A percentile compares a stretch with the other conserved stretches of the same genome.
Conservation (phyloP, 2,888 invertebrate species). For the Polylopha cassiicola region DNA sequence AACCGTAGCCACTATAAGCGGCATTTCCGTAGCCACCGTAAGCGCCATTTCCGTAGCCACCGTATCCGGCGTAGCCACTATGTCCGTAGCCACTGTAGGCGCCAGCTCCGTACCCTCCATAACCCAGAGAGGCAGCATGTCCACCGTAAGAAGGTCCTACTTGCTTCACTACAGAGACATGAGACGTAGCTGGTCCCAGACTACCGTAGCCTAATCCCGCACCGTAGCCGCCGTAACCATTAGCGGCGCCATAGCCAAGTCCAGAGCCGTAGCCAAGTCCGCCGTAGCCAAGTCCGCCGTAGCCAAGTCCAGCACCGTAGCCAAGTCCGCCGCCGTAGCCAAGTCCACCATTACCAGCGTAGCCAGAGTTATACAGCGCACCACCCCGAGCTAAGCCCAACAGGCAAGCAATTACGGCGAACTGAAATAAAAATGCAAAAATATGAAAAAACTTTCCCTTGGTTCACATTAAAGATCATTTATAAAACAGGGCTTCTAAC, state of each 20-base stretch:
- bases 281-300: conserved; percentile 11
- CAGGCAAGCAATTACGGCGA: conserved; percentile 41
- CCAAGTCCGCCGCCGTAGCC: conserved; percentile 9
- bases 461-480: conserved; percentile 11
- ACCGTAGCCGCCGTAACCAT: conserved; percentile 11
- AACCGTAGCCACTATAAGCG: conserved; percentile 22
- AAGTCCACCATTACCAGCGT: too few relatives aligned
- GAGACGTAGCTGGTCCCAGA: conserved; percentile 33
- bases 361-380: conserved; percentile 28
- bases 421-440: conserved; percentile 29
- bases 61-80: conserved; percentile 24
- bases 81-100: conserved; percentile 18
- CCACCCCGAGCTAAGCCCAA: conserved; percentile 45
- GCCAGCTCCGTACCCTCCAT: conserved; percentile 22
- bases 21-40: conserved; percentile 20
- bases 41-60: conserved; percentile 10
- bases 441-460: conserved; percentile 2
- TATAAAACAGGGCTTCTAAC: conserved; percentile 18
- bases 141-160: conserved; percentile 30
- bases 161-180: conserved; percentile 34
- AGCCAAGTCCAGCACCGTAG: conserved; percentile 17
- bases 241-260: conserved; percentile 5
- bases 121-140: conserved; percentile 17
- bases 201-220: conserved; percentile 25
- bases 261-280: conserved; percentile 14